Conservation (phyloP, 2,888 invertebrate genomes). For the Chrysolina americana region DNA sequence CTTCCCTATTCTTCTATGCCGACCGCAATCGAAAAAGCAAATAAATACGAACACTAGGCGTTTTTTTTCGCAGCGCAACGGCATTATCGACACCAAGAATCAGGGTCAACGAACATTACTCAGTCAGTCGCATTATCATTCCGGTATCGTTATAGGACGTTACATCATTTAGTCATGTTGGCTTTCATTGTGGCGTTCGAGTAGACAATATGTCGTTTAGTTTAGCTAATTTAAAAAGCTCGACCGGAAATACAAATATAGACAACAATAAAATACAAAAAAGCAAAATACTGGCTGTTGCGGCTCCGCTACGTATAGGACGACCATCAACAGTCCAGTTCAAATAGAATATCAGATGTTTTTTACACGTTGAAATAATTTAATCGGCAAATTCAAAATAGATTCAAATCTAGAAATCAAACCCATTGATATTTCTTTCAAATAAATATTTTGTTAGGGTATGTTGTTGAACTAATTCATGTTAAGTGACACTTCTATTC, state of each 20-base stretch:
- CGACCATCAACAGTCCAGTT: too few relatives aligned
- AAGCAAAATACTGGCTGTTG: conserved; percentile 17
- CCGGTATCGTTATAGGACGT: conserved; percentile 37
- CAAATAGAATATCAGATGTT: too few relatives aligned
- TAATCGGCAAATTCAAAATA: too few relatives aligned
- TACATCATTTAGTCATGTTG: conserved; percentile 40
- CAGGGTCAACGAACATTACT: conserved; percentile 33
- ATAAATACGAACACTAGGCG: neutral
- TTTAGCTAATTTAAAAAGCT: conserved; percentile 44
- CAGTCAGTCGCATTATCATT: conserved; percentile 34
- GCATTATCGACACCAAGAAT: conserved; percentile 22
- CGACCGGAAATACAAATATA: conserved; percentile 43
- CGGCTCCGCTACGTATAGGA: neutral
- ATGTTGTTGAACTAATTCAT: too few relatives aligned
- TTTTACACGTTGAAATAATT: too few relatives aligned
- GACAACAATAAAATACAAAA: conserved; percentile 40
- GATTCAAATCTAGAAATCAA: too few relatives aligned
- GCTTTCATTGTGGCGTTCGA: conserved; percentile 38
- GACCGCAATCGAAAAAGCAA: neutral
- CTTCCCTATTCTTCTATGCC: too few relatives aligned
- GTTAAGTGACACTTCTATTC: too few relatives aligned
- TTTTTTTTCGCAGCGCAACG: conserved; percentile 14
- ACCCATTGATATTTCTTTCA: too few relatives aligned
- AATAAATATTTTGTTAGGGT: too few relatives aligned
- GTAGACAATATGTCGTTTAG: conserved; percentile 47